Base-by-base conservation (phyloP, 2,797 vertebrate species). In the Acanthopagrus latus region DNA sequence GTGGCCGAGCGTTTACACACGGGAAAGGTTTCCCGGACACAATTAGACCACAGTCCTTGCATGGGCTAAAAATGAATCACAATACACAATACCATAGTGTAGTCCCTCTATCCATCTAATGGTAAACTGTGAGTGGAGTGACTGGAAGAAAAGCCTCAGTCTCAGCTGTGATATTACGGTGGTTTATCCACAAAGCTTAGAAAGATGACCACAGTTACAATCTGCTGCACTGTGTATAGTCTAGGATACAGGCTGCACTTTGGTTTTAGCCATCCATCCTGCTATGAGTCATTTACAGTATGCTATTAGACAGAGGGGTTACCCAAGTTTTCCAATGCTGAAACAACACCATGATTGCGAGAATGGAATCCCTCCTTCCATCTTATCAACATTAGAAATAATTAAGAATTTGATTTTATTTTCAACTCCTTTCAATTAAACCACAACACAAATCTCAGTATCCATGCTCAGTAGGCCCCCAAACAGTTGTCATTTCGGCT, bases 91-190 rank as follows among this genome's bases (percentile, higher is more conserved):
- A 84, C 74, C 83, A 84, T 85, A 88, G 82, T 82, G 88, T 82
- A 87, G 90, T 86, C 77, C 78, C 58, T 78, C 86, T 73, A 75
- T 89, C 86, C 87, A 77, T 87, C 90, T 91, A 90, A 92, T 89
- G 92, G 90, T 86, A 89, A 91, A 89, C 87, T 89, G 83, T 85
- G 88, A 92, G 87, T 89, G 86, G 88, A 91, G 81, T 92, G 88
- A 92, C 92, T 93, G 92, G 92, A 93, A 93, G 89, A 88, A 91
- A 93, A 93, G 86, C 92, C 91, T 93, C 92, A 91, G 82, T 83
- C 83, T 91, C 81, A 89, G 85, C 87, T 85, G 89, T 86, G 85
- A 92, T 92, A 90, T 91, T 86, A 89, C 60, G 43, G 88, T 66
- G 92, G 90, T 92, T 90, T 90, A 78, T 90, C 88, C 90, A 68